phyloP scores from a whole-genome alignment of 2,797 vertebrate species.

The Nannoperca australis region DNA sequence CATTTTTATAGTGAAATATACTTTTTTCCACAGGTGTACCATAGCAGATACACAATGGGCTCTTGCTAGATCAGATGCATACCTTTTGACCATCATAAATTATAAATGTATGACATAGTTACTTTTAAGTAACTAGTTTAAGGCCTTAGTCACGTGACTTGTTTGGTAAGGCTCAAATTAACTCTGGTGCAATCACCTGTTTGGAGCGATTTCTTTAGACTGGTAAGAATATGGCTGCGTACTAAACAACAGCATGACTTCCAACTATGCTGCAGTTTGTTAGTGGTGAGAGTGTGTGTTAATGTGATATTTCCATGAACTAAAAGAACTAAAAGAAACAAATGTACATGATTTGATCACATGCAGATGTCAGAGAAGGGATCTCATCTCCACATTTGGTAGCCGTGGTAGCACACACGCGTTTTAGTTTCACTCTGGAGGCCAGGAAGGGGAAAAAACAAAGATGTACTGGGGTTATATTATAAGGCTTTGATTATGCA shows the following conservation, averaged over 20 bases:
- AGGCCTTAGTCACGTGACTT: not conserved
- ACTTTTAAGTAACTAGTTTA: not conserved
- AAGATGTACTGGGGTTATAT: not conserved
- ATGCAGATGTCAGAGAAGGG: not conserved
- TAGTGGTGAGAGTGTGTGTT: not conserved
- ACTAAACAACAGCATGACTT: not conserved
- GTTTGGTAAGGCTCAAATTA: not conserved
- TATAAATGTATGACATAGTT: not conserved
- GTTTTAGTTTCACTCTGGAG: not conserved
- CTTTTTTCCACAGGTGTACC: not conserved
- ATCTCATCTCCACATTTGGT: not conserved
- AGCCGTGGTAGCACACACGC: not conserved
- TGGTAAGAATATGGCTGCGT: not conserved
- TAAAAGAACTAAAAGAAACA: constrained; percentile 13
- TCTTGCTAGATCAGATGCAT: not conserved
- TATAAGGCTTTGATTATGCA: not conserved
- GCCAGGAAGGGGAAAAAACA: not conserved
- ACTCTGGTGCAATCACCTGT: too few relatives aligned
- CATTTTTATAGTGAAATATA: not conserved
- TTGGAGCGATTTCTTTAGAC: not conserved
- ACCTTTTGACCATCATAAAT: not conserved
- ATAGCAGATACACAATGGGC: not conserved
- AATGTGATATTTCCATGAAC: not conserved
- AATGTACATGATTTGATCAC: not conserved
- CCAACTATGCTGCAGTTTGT: not conserved